A percentile compares a stretch with the other conserved stretches of the same genome.
Evolutionary conservation across 2,888 invertebrate species (phyloP).

Genomic region (Lottia gigantea): DNA sequence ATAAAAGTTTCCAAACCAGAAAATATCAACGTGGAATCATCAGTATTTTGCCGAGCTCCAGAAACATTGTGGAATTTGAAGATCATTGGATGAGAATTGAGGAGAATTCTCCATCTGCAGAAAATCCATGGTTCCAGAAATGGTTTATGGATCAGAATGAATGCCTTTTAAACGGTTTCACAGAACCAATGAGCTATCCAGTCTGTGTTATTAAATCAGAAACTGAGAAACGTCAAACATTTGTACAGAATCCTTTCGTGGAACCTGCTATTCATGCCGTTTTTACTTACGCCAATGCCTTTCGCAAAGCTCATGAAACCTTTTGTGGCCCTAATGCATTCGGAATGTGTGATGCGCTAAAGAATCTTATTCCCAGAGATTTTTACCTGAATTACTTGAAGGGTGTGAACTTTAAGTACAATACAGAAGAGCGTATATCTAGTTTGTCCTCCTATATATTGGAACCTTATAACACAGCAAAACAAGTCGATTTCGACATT

Average conservation of each 20-base stretch:
- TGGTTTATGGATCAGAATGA: conserved; percentile 55
- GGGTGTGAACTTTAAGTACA: conserved; percentile 55
- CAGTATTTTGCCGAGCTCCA: conserved; percentile 47
- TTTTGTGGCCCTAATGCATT: conserved; percentile 39
- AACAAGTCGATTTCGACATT: conserved; percentile 44
- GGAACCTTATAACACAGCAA: conserved; percentile 55
- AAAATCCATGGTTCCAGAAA: conserved; percentile 59
- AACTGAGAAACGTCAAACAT: conserved; percentile 35
- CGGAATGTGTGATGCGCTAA: conserved; percentile 49
- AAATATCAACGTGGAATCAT: conserved; percentile 56
- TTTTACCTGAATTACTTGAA: conserved; percentile 55
- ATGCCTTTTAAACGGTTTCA: conserved; percentile 44
- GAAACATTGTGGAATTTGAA: conserved; percentile 62
- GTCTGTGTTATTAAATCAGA: conserved; percentile 23
- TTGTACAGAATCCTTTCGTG: conserved; percentile 57
- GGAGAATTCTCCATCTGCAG: conserved; percentile 40
- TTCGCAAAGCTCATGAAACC: conserved; percentile 51
- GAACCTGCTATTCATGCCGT: conserved; percentile 62
- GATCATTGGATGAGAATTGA: conserved; percentile 62
- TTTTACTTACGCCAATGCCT: conserved; percentile 56
- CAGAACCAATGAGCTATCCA: conserved; percentile 10
- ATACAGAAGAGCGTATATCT: conserved; percentile 53
- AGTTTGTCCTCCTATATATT: conserved; percentile 54
- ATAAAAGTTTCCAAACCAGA: conserved; percentile 33
- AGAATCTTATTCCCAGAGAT: conserved; percentile 37